Conservation (phyloP, 2,888 invertebrate species). For the Linyphia triangularis region DNA sequence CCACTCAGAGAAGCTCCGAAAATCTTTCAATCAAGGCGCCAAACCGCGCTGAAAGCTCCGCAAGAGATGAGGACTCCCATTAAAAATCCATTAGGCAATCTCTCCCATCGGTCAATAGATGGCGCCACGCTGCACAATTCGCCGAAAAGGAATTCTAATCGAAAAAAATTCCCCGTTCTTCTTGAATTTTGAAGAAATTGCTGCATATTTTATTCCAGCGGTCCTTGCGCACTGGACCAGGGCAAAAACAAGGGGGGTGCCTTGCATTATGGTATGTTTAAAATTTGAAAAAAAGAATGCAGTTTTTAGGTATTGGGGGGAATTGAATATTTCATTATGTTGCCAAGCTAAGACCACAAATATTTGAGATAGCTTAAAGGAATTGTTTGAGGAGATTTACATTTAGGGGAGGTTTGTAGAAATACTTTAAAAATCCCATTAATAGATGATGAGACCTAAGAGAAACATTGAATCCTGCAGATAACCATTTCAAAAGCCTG, state of each 20-base stretch:
- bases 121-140: constrained; percentile 59
- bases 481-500: too few species aligned
- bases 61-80: constrained; percentile 46
- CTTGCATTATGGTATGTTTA: neutral
- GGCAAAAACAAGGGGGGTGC: neutral
- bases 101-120: constrained; percentile 47
- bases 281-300: constrained; percentile 17
- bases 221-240: constrained; percentile 49
- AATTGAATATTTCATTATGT: constrained; percentile 58
- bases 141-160: constrained; percentile 40
- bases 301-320: constrained; percentile 20
- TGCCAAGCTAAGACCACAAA: constrained; percentile 22
- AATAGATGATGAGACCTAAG: constrained; percentile 16
- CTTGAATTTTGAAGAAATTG: constrained; percentile 16
- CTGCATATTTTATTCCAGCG: constrained; percentile 68
- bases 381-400: constrained; percentile 21
- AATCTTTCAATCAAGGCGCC: constrained; percentile 54
- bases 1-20: neutral
- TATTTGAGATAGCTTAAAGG: constrained; percentile 16
- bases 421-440: constrained; percentile 17
- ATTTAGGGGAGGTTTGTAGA: neutral
- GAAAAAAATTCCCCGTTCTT: constrained; percentile 32
- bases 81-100: constrained; percentile 72
- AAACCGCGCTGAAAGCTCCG: neutral
- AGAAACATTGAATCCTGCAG: too few species aligned